Conservation (phyloP, 1,140 invertebrate genomes). For the Mactra quadrangularis region DNA sequence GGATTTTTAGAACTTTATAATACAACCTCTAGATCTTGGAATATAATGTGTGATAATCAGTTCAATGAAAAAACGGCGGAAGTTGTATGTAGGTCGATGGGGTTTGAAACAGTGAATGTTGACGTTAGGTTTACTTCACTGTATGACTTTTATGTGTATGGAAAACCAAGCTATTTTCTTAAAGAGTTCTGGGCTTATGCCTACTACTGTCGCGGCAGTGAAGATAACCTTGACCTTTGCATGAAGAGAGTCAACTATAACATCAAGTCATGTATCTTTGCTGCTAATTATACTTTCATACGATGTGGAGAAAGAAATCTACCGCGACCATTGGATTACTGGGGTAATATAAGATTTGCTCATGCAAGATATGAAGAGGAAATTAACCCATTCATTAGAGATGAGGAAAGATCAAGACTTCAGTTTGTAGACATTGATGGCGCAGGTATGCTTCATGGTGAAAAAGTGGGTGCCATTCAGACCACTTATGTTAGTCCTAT, state of each 20-base stretch:
- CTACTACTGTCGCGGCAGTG: conserved; percentile 91
- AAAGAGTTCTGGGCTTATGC: conserved; percentile 96
- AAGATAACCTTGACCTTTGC: conserved; percentile 93
- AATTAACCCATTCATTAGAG: conserved; percentile 82
- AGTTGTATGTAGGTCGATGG: conserved; percentile 96
- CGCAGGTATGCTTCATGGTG: conserved; percentile 97
- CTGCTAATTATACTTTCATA: conserved; percentile 96
- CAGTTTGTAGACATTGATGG: conserved; percentile 94
- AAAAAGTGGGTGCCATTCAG: conserved; percentile 95
- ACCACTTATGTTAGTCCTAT: conserved; percentile 92
- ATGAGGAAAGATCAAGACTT: conserved; percentile 84
- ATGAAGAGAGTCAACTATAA: conserved; percentile 88
- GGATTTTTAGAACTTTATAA: conserved; percentile 98
- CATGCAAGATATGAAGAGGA: conserved; percentile 92
- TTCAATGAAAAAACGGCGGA: conserved; percentile 88
- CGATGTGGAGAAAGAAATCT: conserved; percentile 93
- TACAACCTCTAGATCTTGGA: conserved; percentile 96
- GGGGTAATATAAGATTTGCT: conserved; percentile 98
- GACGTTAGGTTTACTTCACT: conserved; percentile 81
- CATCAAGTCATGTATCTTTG: conserved; percentile 78
- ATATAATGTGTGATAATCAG: conserved; percentile 96
- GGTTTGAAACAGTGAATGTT: conserved; percentile 94
- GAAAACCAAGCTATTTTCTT: conserved; percentile 81
- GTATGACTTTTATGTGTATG: conserved; percentile 81
- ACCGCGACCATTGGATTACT: conserved; percentile 90